A percentile compares a stretch with the other conserved stretches of the same genome.
Evolutionary conservation across 1,140 invertebrate species (phyloP).

Genomic region (Drosophila busckii): DNA sequence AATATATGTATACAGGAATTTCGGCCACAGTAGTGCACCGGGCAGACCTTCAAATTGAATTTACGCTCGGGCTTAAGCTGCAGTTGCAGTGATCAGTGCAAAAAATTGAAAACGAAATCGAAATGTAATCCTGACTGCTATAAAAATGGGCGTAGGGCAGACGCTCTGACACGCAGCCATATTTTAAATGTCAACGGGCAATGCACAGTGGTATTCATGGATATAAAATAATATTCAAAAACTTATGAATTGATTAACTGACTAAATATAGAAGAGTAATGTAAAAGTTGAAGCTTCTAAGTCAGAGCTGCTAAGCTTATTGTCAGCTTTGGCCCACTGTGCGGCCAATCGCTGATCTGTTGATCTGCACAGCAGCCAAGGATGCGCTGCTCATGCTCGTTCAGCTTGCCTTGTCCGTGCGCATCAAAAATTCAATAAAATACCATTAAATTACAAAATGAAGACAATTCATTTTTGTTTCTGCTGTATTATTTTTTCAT

Average conservation of each 20-base stretch:
- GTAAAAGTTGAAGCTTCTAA: too few species aligned
- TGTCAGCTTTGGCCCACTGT: too few species aligned
- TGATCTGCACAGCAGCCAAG: slow-evolving; percentile 36
- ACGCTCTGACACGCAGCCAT: slow-evolving; percentile 74
- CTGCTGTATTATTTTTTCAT: slow-evolving; percentile 14
- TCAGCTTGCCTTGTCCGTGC: slow-evolving; percentile 42
- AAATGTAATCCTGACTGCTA: slow-evolving; percentile 67
- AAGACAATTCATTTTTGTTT: slow-evolving; percentile 70
- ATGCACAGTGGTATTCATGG: too few species aligned
- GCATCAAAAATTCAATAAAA: slow-evolving; percentile 76
- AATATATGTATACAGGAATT: slow-evolving; percentile 37
- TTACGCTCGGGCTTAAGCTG: slow-evolving; percentile 39
- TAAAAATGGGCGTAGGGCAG: slow-evolving; percentile 78
- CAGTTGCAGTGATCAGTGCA: slow-evolving; percentile 20
- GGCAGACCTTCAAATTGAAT: slow-evolving; percentile 71
- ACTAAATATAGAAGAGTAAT: too few species aligned
- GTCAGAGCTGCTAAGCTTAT: too few species aligned
- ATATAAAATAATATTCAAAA: too few species aligned
- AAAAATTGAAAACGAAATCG: slow-evolving; percentile 68
- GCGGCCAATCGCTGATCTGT: too few species aligned
- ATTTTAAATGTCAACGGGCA: slow-evolving; percentile 77
- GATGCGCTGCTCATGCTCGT: slow-evolving; percentile 32
- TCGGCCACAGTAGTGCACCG: slow-evolving; percentile 18
- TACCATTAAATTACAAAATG: slow-evolving; percentile 78
- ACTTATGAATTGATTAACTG: too few species aligned